Evolutionary conservation across 2,888 invertebrate genomes (phyloP).

Genomic region (Teleogryllus oceanicus): DNA sequence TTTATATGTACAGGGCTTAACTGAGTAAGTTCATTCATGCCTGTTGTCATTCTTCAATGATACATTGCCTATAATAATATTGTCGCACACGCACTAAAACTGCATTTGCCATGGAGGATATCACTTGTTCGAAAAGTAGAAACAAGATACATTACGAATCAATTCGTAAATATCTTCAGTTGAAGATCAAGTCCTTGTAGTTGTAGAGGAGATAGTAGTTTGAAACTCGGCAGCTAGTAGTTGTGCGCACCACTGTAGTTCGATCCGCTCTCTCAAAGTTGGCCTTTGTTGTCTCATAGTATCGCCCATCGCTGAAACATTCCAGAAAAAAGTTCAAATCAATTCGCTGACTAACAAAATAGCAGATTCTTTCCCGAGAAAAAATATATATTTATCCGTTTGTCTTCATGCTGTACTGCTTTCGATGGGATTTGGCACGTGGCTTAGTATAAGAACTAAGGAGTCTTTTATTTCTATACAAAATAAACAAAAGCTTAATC

Average conservation of each 20-base stretch:
- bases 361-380: no score
- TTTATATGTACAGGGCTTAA: neutral
- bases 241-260: conserved; percentile 91
- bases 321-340: no score
- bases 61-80: neutral
- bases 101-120: neutral
- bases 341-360: no score
- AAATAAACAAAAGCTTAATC: no score
- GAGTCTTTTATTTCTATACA: no score
- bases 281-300: conserved; percentile 98
- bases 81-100: neutral
- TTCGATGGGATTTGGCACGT: no score
- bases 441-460: no score
- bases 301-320: conserved; percentile 83
- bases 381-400: no score
- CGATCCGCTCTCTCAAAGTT: conserved; percentile 99
- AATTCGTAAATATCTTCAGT: conserved; percentile 53
- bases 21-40: neutral
- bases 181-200: conserved; percentile 94
- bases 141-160: neutral
- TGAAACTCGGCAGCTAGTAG: conserved; percentile 92
- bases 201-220: conserved; percentile 88
- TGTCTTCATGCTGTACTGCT: no score
- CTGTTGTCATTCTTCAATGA: neutral
- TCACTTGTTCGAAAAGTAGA: no score